These are phyloP conservation scores for Ranitomeya variabilis DNA, from an alignment of 2,113 vertebrate species.

Conservation along the genomic window DNA sequence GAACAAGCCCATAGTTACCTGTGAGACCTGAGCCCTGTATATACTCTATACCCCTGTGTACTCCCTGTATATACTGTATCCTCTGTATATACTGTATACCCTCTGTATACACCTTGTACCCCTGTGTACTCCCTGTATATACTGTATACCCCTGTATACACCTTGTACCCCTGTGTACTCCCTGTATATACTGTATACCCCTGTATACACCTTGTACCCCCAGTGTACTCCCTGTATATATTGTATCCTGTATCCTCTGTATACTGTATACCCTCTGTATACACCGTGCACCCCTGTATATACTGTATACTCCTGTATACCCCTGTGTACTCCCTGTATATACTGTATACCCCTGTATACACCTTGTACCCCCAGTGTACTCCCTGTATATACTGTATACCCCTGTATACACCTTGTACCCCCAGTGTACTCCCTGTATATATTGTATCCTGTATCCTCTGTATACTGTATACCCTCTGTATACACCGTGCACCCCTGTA, in stretches of 20 bases:
- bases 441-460: neutral
- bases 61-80: neutral
- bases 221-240: neutral
- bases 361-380: neutral
- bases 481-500: neutral
- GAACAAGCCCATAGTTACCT: conserved; percentile 52
- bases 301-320: neutral
- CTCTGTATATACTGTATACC: neutral
- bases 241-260: neutral
- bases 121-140: too few species aligned
- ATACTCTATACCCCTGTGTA: neutral
- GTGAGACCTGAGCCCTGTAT: neutral
- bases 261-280: neutral
- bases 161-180: neutral
- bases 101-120: neutral
- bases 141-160: neutral
- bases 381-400: neutral
- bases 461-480: neutral
- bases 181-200: neutral
- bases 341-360: neutral
- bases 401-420: neutral
- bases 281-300: neutral
- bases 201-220: neutral
- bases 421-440: neutral
- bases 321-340: neutral